Evolutionary conservation across 1,140 invertebrate species (phyloP), one percentile per base, ranked within the genome.

Genomic region (Drosophila biarmipes): DNA sequence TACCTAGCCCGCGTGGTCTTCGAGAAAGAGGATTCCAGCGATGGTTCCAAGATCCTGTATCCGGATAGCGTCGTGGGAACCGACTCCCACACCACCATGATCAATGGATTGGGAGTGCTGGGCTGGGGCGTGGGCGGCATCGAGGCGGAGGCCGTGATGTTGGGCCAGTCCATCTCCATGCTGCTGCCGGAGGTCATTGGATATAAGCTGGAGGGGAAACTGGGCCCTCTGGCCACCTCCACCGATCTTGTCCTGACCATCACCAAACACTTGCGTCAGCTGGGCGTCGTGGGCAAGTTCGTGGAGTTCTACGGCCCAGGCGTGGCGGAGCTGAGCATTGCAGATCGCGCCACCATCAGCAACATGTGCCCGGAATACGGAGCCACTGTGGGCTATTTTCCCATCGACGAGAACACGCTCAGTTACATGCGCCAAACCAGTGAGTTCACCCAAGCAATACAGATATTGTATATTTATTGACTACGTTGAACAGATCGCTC

Each of bases 331-430:
- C 92, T 99, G 1, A 98, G 97, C 46, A 98, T 99, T 48, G 98
- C 98, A 1, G 99, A 99, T 93, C 92, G 99, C 62, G 98, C 96
- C 68, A 99, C 95, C 27, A 98, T 97, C 8, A 98, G 95, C 34
- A 99, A 99, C 92, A 99, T 99, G 98, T 99, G 97, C 92, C 98
- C 98, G 0, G 98, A 99, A 93, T 99, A 99, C 92, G 97, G 99
- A 15, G 98, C 98, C 5, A 99, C 98, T 0, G 95, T 98, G 71
- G 98, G 97, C 0, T 99, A 96, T 92, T 99, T 99, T 92, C 97
- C 99, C 2, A 96, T 99, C 2, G 99, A 99, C 92, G 92, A 95
- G 17, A 95, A 96, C 49, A 98, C 97, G 34, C 93, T 99, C 17
- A 92, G 93, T 27, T 99, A 99, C 90, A 94, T 99, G 29, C 92